A percentile compares a stretch with the other conserved stretches of the same genome.
These are phyloP conservation scores for Galerucella calmariensis DNA, from an alignment of 2,888 invertebrate species.

Conservation along the genomic window DNA sequence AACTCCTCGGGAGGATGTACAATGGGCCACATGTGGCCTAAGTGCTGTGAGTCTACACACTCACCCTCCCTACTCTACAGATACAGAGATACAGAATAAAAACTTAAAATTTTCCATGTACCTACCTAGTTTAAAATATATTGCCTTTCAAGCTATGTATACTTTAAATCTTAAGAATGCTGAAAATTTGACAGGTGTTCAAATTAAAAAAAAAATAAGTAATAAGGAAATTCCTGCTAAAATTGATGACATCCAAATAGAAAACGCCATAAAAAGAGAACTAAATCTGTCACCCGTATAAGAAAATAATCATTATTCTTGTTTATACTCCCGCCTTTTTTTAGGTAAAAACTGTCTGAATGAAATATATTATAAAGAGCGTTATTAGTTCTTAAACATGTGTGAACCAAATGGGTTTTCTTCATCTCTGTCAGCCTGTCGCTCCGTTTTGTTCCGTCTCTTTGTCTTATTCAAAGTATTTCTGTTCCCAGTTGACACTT, in stretches of 20 bases:
- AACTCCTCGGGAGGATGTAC: no score
- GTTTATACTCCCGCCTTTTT: conserved; percentile 44
- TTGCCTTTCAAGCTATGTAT: no score
- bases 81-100: no score
- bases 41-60: no score
- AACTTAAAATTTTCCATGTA: no score
- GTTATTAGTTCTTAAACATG: conserved; percentile 49
- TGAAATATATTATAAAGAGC: conserved; percentile 45
- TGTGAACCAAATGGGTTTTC: conserved; percentile 51
- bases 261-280: conserved; percentile 39
- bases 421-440: conserved; percentile 37
- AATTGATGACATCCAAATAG: conserved; percentile 39
- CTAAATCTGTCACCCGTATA: conserved; percentile 50
- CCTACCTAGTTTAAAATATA: no score
- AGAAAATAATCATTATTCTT: conserved; percentile 50
- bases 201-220: conserved; percentile 30
- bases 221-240: conserved; percentile 39
- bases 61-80: no score
- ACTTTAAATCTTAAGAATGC: conserved; percentile 15
- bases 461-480: conserved; percentile 37
- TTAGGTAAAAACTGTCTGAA: conserved; percentile 44
- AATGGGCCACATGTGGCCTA: no score
- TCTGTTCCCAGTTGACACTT: conserved; percentile 41
- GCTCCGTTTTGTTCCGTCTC: conserved; percentile 29
- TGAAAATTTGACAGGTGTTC: conserved; percentile 30